Base-by-base conservation (phyloP, 2,113 vertebrate genomes). In the Cyprinus carpio region DNA sequence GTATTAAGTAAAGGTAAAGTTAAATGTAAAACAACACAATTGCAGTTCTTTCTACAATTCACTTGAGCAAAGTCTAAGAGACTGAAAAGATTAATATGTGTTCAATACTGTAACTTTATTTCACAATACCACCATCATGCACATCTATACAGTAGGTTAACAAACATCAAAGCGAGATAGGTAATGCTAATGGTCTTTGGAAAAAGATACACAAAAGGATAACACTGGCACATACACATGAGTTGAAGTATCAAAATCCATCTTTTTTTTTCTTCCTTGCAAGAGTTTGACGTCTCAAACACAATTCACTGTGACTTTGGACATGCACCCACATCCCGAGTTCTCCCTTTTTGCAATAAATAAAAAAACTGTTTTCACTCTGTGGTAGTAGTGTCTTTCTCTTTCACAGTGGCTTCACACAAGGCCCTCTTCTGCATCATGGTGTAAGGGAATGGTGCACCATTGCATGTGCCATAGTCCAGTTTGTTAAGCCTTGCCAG, bases 401-500 rank as follows among this genome's bases (percentile, higher is more conserved):
- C 94, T 93, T 97, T 97, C 67, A 93, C 90, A 40, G 95, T 93
- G 2, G 94, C 92, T 90, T 98, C 97, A 89, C 95, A 96, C 67
- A 97, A 92, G 84, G 94, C 96, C 94, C 95, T 96, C 92, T 96
- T 97, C 89, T 97, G 97, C 93, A 98, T 94, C 95, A 97, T 92
- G 75, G 94, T 89, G 84, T 98, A 99, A 51, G 96, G 95, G 92
- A 99, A 99, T 83, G 96, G 93, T 82, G 96, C 95, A 3, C 77
- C 62, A 82, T 95, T 96, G 90, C 95, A 96, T 89, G 95, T 96
- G 85, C 95, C 94, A 84, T 96, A 97, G 91, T 95, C 96, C 89
- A 97, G 95, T 95, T 97, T 97, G 83, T 97, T 96, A 93, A 98
- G 96, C 81, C n/a, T 96, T 87, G 97, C 95, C 27, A 97, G 96